These are phyloP conservation scores for Saguinus midas DNA, from an alignment of 2,113 vertebrate species.

Conservation along the genomic window DNA sequence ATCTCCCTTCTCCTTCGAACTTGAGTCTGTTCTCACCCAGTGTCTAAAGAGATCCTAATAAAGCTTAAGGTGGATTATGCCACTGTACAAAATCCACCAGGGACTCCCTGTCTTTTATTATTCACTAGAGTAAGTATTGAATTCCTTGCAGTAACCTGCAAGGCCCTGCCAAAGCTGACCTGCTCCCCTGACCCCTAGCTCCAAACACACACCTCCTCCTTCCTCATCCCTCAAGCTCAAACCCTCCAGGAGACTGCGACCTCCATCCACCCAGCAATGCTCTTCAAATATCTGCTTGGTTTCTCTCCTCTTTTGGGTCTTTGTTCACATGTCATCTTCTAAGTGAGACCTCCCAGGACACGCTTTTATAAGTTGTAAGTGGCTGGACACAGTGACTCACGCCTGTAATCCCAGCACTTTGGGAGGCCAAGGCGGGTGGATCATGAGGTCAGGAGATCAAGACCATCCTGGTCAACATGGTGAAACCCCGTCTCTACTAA, in stretches of 20 bases:
- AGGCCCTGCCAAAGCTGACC: not conserved
- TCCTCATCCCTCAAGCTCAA: not conserved
- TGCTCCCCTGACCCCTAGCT: fast-evolving
- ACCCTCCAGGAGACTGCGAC: not conserved
- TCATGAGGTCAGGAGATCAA: too few relatives aligned
- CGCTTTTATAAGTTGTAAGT: not conserved
- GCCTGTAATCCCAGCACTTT: too few relatives aligned
- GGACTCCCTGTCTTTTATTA: not conserved
- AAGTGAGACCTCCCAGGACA: not conserved
- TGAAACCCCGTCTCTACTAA: too few relatives aligned
- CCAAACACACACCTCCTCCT: not conserved
- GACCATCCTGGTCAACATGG: too few relatives aligned
- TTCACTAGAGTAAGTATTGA: not conserved
- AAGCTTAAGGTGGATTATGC: not conserved
- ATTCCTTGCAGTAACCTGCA: not conserved
- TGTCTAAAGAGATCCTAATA: not conserved
- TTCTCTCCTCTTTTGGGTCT: not conserved
- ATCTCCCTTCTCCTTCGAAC: not conserved
- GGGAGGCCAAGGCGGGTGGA: too few relatives aligned
- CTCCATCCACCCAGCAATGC: not conserved
- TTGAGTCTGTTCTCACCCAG: not conserved
- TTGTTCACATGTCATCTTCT: not conserved
- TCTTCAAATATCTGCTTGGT: not conserved
- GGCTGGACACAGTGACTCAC: too few relatives aligned
- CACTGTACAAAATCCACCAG: not conserved